Evolutionary conservation across 2,797 vertebrate species (phyloP).

Genomic region (Chaetodon trifasciatus): DNA sequence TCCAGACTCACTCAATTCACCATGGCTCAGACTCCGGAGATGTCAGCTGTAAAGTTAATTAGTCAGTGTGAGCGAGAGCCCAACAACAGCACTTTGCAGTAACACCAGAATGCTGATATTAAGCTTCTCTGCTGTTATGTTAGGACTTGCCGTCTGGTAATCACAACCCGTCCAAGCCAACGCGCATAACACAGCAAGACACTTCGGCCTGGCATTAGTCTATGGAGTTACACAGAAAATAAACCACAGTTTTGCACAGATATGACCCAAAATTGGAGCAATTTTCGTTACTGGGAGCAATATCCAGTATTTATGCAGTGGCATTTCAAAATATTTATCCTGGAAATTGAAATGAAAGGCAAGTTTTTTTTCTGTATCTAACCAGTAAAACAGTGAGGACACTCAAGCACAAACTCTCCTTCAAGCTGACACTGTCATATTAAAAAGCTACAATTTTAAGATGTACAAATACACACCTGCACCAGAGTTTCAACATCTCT

Average conservation of each 20-base stretch:
- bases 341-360: constrained; percentile 1
- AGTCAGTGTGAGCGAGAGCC: constrained; percentile 41
- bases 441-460: not conserved
- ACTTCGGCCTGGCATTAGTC: not conserved
- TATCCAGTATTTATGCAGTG: constrained; percentile 7
- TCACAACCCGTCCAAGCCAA: constrained; percentile 28
- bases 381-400: not conserved
- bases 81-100: constrained; percentile 33
- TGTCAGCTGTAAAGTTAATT: constrained; percentile 49
- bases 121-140: constrained; percentile 21
- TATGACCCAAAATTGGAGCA: not conserved
- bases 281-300: not conserved
- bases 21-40: constrained; percentile 17
- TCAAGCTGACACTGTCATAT: not conserved
- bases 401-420: not conserved
- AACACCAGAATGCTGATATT: constrained; percentile 30
- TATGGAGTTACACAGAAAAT: constrained; percentile 29
- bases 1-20: constrained; percentile 35
- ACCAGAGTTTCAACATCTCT: not conserved
- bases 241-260: constrained; percentile 19
- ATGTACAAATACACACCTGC: not conserved
- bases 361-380: not conserved
- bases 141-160: constrained; percentile 34
- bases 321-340: constrained; percentile 10
- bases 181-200: constrained; percentile 19